These are phyloP conservation scores for Atherinosoma microstoma DNA, from an alignment of 2,797 vertebrate species.

Conservation along the genomic window DNA sequence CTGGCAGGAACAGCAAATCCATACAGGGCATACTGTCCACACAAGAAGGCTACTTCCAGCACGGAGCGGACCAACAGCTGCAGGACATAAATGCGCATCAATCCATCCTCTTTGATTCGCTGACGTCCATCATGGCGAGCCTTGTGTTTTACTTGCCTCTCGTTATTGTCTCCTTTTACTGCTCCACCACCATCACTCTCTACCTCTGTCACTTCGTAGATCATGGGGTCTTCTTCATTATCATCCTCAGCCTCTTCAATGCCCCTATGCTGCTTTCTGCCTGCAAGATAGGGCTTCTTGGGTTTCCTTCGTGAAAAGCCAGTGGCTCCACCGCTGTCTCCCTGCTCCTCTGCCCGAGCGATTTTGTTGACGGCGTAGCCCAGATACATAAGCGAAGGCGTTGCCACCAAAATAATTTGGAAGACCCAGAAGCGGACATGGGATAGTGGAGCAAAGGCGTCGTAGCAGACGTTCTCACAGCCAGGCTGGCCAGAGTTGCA, in stretches of 20 bases:
- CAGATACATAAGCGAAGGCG: constrained; percentile 92
- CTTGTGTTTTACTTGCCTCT: constrained; percentile 69
- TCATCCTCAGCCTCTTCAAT: constrained; percentile 80
- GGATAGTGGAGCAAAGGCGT: constrained; percentile 93
- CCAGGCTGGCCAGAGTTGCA: constrained; percentile 95
- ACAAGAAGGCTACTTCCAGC: constrained; percentile 91
- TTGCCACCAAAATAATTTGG: constrained; percentile 93
- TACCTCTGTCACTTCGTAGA: constrained; percentile 87
- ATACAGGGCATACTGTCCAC: constrained; percentile 92
- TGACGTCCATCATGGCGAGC: constrained; percentile 89
- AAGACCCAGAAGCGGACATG: constrained; percentile 98
- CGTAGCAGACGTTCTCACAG: constrained; percentile 96
- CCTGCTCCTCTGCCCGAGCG: constrained; percentile 80
- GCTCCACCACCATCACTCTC: constrained; percentile 79
- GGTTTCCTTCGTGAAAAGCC: constrained; percentile 70
- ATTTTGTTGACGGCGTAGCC: constrained; percentile 95
- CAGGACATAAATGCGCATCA: constrained; percentile 93
- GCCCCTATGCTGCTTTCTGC: constrained; percentile 81
- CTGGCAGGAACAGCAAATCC: constrained; percentile 89
- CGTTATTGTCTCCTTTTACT: constrained; percentile 68
- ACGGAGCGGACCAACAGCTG: constrained; percentile 89
- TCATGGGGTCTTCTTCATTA: constrained; percentile 87
- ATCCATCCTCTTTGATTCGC: constrained; percentile 90
- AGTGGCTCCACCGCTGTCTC: constrained; percentile 65
- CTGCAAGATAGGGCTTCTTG: constrained; percentile 67